These are phyloP conservation scores for Danio kyathit DNA, from an alignment of 2,797 vertebrate genomes.

Conservation along the genomic window DNA sequence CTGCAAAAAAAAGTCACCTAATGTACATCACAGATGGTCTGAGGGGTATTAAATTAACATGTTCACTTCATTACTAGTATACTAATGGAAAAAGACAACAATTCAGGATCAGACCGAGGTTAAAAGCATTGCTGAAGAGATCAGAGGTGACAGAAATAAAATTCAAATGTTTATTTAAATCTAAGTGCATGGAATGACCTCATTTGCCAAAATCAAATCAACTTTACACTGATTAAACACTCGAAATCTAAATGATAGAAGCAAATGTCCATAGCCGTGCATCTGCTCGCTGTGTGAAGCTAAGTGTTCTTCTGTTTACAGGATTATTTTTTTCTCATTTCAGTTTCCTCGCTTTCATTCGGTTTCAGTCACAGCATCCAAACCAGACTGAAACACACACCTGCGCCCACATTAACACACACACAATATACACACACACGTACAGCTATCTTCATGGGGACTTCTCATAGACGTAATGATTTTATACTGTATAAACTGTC, in stretches of 20 bases:
- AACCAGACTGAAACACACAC: conserved; percentile 13
- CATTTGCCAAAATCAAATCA: background rate
- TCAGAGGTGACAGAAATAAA: background rate
- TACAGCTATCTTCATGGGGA: background rate
- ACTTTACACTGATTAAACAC: background rate
- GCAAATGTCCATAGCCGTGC: background rate
- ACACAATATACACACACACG: background rate
- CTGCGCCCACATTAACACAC: background rate
- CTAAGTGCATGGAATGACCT: background rate
- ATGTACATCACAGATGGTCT: too few species aligned
- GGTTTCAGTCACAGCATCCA: conserved; percentile 29
- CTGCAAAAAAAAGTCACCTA: too few species aligned
- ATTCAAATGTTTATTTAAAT: background rate
- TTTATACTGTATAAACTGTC: too few species aligned
- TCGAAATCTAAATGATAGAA: background rate
- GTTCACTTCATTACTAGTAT: background rate
- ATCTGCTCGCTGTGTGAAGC: conserved; percentile 15
- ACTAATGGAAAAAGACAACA: background rate
- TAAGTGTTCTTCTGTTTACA: conserved; percentile 38
- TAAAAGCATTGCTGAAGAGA: background rate
- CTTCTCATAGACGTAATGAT: too few species aligned
- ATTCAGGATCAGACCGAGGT: background rate
- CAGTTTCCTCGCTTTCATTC: conserved; percentile 39
- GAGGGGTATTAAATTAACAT: too few species aligned
- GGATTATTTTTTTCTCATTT: conserved; percentile 35